Conservation (phyloP, 2,797 vertebrate species). For the Novumbra hubbsi region DNA sequence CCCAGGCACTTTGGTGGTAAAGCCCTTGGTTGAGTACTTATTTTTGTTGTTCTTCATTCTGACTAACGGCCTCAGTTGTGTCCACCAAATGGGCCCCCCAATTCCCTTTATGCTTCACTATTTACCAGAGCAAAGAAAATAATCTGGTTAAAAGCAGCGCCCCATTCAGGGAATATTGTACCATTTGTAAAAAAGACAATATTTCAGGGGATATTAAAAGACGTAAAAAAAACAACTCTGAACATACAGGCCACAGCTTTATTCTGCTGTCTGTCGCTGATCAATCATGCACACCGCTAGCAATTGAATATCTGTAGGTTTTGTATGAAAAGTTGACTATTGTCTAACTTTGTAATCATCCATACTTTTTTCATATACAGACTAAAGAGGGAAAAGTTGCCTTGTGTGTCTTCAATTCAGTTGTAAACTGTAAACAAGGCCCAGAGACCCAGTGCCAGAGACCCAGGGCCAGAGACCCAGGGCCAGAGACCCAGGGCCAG, state of each 20-base stretch:
- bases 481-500: slow-evolving; percentile 23
- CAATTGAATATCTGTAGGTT: slow-evolving; percentile 23
- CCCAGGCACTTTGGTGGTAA: not conserved
- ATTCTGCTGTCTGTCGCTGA: not conserved
- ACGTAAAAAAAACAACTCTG: not conserved
- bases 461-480: slow-evolving; percentile 29
- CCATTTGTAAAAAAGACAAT: too few relatives aligned
- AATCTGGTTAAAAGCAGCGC: too few relatives aligned
- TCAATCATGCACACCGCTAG: slow-evolving; percentile 29
- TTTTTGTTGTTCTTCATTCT: not conserved
- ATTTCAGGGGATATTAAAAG: too few relatives aligned
- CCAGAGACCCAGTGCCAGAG: slow-evolving; percentile 2
- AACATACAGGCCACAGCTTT: not conserved
- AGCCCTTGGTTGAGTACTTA: not conserved
- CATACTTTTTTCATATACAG: too few relatives aligned
- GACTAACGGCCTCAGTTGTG: not conserved
- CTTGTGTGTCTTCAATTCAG: slow-evolving; percentile 12
- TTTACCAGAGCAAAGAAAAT: too few relatives aligned
- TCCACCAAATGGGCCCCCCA: too few relatives aligned
- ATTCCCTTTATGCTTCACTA: too few relatives aligned
- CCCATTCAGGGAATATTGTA: too few relatives aligned
- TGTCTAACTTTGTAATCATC: not conserved
- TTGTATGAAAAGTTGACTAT: not conserved
- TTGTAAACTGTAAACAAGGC: slow-evolving; percentile 2
- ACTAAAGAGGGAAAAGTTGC: not conserved